A percentile compares a stretch with the other conserved stretches of the same genome.
phyloP scores from a whole-genome alignment of 2,113 vertebrate species.

The Scomber colias region DNA sequence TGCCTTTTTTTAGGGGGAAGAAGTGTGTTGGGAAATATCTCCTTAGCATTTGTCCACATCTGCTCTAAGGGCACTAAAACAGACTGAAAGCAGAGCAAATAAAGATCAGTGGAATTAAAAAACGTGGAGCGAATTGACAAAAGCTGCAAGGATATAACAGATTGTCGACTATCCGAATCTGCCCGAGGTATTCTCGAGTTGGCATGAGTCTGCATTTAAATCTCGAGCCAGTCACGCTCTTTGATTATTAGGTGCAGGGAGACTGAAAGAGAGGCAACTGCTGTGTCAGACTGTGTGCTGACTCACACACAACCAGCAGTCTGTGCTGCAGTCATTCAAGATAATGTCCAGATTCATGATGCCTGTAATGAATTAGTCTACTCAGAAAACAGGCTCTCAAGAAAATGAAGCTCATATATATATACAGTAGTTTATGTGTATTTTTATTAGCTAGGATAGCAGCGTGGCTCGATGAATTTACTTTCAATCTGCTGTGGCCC shows the following conservation, averaged over 20 bases:
- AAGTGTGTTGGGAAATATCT: neutral
- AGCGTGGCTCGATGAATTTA: too few relatives aligned
- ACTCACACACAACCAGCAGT: slow-evolving; percentile 19
- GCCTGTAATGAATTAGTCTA: too few relatives aligned
- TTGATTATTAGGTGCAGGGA: slow-evolving; percentile 24
- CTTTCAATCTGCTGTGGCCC: too few relatives aligned
- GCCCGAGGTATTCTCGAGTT: neutral
- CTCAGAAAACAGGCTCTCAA: too few relatives aligned
- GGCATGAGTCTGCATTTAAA: neutral
- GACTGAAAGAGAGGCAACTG: neutral
- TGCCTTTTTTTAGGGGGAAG: too few relatives aligned
- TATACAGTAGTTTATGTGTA: too few relatives aligned
- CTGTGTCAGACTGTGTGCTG: slow-evolving; percentile 23
- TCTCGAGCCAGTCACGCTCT: neutral
- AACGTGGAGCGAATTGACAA: neutral
- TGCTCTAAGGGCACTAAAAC: neutral
- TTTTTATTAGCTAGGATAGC: too few relatives aligned
- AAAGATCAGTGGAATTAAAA: neutral
- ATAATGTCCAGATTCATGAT: too few relatives aligned
- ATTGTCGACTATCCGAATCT: neutral
- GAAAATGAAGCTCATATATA: too few relatives aligned
- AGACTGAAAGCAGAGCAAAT: neutral
- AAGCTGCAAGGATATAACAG: neutral
- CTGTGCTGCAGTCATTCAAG: neutral
- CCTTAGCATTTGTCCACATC: neutral